Conservation (phyloP, 2,888 invertebrate species). For the Ellobium chinense region DNA sequence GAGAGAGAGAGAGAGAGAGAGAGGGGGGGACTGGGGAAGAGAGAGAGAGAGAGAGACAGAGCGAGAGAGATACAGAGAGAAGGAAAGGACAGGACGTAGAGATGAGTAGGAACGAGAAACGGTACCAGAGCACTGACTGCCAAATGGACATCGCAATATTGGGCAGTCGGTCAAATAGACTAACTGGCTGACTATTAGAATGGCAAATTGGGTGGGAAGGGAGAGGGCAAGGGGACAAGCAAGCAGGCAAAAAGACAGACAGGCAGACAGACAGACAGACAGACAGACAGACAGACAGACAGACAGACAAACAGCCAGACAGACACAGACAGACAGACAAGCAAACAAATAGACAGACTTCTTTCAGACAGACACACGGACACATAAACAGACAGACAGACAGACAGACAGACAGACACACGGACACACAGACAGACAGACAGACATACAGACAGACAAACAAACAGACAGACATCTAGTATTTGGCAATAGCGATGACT, state of each 20-base stretch:
- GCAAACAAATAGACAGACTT: background rate
- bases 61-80: background rate
- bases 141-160: too few species aligned
- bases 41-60: background rate
- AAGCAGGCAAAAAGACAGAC: background rate
- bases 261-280: background rate
- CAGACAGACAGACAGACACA: background rate
- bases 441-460: too few species aligned
- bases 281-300: background rate
- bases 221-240: too few species aligned
- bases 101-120: too few species aligned
- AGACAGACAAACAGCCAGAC: too few species aligned
- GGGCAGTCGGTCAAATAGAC: too few species aligned
- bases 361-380: background rate
- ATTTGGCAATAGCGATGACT: too few species aligned
- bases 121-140: too few species aligned
- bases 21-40: background rate
- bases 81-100: too few species aligned
- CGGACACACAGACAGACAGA: background rate
- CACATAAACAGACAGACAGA: background rate
- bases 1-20: background rate
- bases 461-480: too few species aligned
- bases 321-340: background rate
- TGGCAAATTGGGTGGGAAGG: too few species aligned
- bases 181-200: too few species aligned